These are phyloP conservation scores for Peromyscus californicus DNA, from an alignment of 2,113 vertebrate species.

Conservation along the genomic window DNA sequence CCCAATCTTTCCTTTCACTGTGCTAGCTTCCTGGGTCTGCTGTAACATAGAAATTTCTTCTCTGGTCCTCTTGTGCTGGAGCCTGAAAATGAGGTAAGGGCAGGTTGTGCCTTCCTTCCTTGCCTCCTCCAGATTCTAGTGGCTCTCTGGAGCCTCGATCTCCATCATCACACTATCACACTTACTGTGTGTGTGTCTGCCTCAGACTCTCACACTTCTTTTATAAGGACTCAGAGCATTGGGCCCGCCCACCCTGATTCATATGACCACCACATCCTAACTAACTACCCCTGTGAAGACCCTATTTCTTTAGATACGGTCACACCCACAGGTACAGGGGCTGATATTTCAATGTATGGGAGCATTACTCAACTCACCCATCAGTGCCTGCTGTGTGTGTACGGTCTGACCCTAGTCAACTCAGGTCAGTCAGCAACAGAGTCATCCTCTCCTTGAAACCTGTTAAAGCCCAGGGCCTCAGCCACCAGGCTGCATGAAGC, in stretches of 20 bases:
- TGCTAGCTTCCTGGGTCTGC: background rate
- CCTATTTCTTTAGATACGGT: background rate
- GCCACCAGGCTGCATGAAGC: accelerated
- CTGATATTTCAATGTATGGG: background rate
- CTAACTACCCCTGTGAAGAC: background rate
- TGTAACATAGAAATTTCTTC: background rate
- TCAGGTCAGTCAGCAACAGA: background rate
- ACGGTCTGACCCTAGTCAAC: background rate
- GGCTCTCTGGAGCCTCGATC: background rate
- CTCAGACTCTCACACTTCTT: background rate
- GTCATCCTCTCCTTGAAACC: background rate
- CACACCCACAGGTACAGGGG: background rate
- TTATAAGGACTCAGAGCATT: background rate
- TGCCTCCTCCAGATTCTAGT: background rate
- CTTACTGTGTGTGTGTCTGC: background rate
- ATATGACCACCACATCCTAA: background rate
- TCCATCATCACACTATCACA: background rate
- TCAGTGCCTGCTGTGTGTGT: background rate
- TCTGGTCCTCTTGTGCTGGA: background rate
- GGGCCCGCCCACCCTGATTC: background rate
- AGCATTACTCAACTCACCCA: background rate
- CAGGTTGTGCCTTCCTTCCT: background rate
- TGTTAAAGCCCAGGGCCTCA: background rate
- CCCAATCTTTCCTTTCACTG: background rate
- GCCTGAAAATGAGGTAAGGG: background rate